Evolutionary conservation across 2,797 vertebrate genomes (phyloP).

Genomic region (Anguilla pacifica): DNA sequence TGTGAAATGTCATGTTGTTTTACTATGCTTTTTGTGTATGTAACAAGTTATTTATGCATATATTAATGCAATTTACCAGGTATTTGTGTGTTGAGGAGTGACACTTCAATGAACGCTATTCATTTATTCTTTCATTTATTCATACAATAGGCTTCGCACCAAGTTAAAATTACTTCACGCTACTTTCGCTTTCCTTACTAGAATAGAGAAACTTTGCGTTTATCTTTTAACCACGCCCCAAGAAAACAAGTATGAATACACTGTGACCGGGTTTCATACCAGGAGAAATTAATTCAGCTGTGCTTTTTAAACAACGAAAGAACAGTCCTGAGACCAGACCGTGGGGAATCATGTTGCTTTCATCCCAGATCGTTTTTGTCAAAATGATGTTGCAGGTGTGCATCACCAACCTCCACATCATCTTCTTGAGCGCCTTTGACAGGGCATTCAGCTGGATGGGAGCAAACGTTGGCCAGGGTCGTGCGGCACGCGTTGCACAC

Average conservation of each 20-base stretch:
- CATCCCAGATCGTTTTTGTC: conserved; percentile 31
- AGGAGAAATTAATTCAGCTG: background rate
- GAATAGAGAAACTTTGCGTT: background rate
- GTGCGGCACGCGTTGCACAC: background rate
- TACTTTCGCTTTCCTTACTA: conserved; percentile 27
- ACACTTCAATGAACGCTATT: too few species aligned
- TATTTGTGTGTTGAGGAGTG: too few species aligned
- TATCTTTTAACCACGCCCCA: background rate
- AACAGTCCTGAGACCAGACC: background rate
- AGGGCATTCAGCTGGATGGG: conserved; percentile 38
- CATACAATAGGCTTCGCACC: background rate
- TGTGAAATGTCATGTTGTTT: too few species aligned
- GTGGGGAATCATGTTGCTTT: conserved; percentile 46
- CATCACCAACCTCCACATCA: conserved; percentile 40
- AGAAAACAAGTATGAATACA: background rate
- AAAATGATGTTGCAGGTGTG: conserved; percentile 53
- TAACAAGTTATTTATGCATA: too few species aligned
- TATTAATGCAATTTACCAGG: too few species aligned
- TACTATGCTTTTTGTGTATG: too few species aligned
- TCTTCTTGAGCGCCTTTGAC: conserved; percentile 34
- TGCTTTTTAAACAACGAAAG: background rate
- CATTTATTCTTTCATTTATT: too few species aligned
- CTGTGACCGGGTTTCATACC: background rate
- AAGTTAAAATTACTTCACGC: background rate
- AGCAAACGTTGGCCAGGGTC: background rate